These are phyloP conservation scores for Hippoglossus stenolepis DNA, from an alignment of 2,113 vertebrate genomes.

Conservation along the genomic window DNA sequence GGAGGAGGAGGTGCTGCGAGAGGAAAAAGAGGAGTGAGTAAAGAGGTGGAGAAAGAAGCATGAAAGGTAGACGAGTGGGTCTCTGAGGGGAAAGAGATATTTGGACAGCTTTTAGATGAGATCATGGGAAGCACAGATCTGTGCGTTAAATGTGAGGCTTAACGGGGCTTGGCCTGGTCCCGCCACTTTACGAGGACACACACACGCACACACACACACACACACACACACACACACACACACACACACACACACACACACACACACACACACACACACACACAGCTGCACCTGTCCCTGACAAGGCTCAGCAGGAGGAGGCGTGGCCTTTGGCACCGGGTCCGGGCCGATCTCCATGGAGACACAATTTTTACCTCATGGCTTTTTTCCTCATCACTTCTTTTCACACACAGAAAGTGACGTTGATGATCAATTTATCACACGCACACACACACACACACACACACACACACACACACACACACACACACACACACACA, in stretches of 20 bases:
- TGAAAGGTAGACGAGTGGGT: constrained; percentile 31
- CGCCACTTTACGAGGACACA: constrained; percentile 31
- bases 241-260: constrained; percentile 45
- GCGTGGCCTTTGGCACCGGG: constrained; percentile 58
- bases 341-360: constrained; percentile 58
- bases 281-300: constrained; percentile 76
- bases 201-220: constrained; percentile 51
- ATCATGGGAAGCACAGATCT: constrained; percentile 2
- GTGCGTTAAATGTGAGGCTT: constrained; percentile 62
- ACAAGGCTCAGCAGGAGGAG: constrained; percentile 64
- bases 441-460: no score
- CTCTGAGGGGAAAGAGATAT: constrained; percentile 10
- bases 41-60: constrained; percentile 13
- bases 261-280: constrained; percentile 43
- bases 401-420: constrained; percentile 10
- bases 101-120: constrained; percentile 2
- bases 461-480: no score
- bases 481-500: no score
- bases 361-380: constrained; percentile 44
- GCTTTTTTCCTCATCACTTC: neutral
- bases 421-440: neutral
- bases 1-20: constrained; percentile 3
- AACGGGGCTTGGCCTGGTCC: constrained; percentile 34
- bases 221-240: constrained; percentile 46
- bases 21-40: constrained; percentile 13